Evolutionary conservation across 2,797 vertebrate species (phyloP).

Genomic region (Oryzias dopingdopingensis): DNA sequence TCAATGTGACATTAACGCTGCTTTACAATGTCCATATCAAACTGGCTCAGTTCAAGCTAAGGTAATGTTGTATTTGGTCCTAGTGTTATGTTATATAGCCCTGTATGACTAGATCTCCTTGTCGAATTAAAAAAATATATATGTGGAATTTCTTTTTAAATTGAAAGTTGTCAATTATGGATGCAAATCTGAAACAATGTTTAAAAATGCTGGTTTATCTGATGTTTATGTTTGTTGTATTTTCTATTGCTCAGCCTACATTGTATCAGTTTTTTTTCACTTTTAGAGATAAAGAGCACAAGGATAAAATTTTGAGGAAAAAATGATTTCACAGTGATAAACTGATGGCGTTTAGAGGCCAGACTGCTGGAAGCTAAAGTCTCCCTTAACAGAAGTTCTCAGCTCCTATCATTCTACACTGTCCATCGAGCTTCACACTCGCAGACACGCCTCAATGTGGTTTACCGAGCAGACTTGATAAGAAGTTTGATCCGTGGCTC

Average conservation of each 20-base stretch:
- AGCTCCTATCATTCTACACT: conserved; percentile 18
- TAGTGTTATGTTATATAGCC: conserved; percentile 52
- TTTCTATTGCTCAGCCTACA: conserved; percentile 80
- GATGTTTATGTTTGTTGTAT: conserved; percentile 22
- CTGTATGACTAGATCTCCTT: conserved; percentile 42
- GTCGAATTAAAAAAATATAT: conserved; percentile 35
- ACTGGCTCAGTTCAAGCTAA: conserved; percentile 58
- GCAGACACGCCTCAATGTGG: conserved; percentile 63
- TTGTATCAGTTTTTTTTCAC: conserved; percentile 27
- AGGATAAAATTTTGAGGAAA: conserved; percentile 24
- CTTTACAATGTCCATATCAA: conserved; percentile 21
- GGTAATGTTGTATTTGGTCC: conserved; percentile 80
- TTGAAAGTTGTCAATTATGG: neutral
- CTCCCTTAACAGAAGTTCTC: conserved; percentile 26
- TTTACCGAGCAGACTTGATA: conserved; percentile 81
- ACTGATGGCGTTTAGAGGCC: conserved; percentile 62
- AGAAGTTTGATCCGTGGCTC: conserved; percentile 77
- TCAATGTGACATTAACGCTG: conserved; percentile 12
- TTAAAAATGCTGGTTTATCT: conserved; percentile 65
- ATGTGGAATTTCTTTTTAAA: too few relatives aligned
- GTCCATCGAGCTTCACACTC: conserved; percentile 5
- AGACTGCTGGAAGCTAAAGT: conserved; percentile 60
- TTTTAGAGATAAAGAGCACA: conserved; percentile 19
- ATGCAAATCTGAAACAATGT: conserved; percentile 20
- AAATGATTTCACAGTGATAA: conserved; percentile 81